These are phyloP conservation scores for Rhea pennata DNA, from an alignment of 2,113 vertebrate genomes.

Conservation along the genomic window DNA sequence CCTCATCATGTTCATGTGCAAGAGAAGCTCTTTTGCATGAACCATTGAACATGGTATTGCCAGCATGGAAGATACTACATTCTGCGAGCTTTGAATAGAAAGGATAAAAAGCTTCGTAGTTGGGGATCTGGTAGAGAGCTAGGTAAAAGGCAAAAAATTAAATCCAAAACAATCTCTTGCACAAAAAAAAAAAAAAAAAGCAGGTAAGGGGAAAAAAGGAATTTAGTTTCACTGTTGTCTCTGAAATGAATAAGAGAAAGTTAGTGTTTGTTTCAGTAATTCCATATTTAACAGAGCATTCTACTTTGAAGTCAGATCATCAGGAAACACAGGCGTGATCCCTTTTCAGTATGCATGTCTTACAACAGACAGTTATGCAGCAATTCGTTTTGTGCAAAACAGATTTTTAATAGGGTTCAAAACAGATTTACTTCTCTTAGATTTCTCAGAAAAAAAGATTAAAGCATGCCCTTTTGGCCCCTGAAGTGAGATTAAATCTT, in stretches of 20 bases:
- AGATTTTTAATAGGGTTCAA: not conserved
- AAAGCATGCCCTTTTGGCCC: not conserved
- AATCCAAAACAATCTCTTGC: not conserved
- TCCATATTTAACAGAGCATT: constrained; percentile 42
- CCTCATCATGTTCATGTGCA: not conserved
- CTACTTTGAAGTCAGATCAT: constrained; percentile 27
- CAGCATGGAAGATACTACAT: not conserved
- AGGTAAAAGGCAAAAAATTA: not conserved
- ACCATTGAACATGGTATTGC: not conserved
- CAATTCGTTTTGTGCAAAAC: not conserved
- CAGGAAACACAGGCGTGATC: not conserved
- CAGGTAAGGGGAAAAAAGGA: not conserved
- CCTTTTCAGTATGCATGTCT: not conserved
- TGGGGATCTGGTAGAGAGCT: not conserved
- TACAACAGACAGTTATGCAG: not conserved
- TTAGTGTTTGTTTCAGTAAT: not conserved
- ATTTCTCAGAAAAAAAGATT: not conserved
- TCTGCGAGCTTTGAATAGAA: not conserved
- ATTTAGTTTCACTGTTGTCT: not conserved
- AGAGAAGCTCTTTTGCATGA: not conserved
- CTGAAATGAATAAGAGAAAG: not conserved
- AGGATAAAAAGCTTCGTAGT: not conserved
- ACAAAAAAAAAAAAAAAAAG: not conserved
- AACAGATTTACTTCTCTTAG: not conserved
- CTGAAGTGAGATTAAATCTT: not conserved